Evolutionary conservation across 2,797 vertebrate species (phyloP).

Genomic region (Intellagama lesueurii): DNA sequence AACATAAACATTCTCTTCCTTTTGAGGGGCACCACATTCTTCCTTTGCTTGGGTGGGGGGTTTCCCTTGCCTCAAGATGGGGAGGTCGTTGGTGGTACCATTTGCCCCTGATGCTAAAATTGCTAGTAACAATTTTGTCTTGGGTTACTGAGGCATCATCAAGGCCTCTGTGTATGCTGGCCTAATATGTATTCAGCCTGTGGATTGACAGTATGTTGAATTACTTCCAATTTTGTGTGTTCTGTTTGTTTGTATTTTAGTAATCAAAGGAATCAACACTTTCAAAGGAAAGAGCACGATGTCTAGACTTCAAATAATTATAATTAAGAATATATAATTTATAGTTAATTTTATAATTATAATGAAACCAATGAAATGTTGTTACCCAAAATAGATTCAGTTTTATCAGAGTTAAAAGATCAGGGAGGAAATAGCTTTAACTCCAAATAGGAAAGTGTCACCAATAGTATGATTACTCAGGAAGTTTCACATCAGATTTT

Average conservation of each 20-base stretch:
- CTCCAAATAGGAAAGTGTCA: constrained; percentile 9
- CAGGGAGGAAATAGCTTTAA: background rate
- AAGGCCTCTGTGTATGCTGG: background rate
- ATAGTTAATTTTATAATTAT: too few relatives aligned
- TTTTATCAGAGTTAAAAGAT: background rate
- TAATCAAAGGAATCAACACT: background rate
- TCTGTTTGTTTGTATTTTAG: background rate
- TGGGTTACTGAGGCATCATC: background rate
- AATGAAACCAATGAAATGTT: background rate
- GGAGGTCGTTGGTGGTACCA: too few relatives aligned
- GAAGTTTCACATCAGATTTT: background rate
- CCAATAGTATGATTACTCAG: background rate
- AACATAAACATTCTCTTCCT: too few relatives aligned
- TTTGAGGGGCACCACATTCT: too few relatives aligned
- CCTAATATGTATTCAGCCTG: background rate
- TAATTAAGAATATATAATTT: background rate
- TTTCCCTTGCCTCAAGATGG: too few relatives aligned
- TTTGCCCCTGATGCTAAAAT: too few relatives aligned
- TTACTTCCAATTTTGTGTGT: background rate
- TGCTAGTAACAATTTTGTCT: background rate
- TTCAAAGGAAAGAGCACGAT: background rate
- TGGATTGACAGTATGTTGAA: background rate
- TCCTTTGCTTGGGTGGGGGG: too few relatives aligned
- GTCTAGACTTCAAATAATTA: background rate
- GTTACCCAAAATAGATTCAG: constrained; percentile 11